These are phyloP conservation scores for Agriopis leucophaearia DNA, from an alignment of 2,888 invertebrate species.

Conservation along the genomic window DNA sequence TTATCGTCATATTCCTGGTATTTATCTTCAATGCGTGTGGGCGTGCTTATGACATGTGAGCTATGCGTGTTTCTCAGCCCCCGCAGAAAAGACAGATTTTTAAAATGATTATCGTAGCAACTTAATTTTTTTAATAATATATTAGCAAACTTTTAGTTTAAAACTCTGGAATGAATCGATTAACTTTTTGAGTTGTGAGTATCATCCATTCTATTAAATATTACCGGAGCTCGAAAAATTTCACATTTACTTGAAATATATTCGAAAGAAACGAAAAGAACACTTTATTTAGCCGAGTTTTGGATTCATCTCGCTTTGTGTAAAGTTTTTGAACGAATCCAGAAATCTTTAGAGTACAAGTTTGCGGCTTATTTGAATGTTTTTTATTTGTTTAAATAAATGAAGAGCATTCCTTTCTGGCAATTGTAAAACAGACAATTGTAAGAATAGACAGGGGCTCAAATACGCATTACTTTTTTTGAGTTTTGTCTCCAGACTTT, in stretches of 20 bases:
- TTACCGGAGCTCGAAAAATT: constrained; percentile 11
- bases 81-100: too few species aligned
- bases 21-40: too few species aligned
- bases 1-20: too few species aligned
- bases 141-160: background rate
- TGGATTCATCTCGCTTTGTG: constrained; percentile 25
- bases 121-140: background rate
- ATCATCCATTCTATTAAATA: constrained; percentile 17
- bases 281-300: constrained; percentile 16
- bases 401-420: background rate
- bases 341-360: constrained; percentile 20
- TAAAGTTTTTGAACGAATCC: constrained; percentile 6
- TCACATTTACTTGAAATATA: constrained; percentile 14
- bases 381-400: constrained; percentile 3
- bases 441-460: too few species aligned
- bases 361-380: constrained; percentile 13
- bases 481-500: too few species aligned
- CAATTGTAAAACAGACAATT: too few species aligned
- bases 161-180: constrained; percentile 6
- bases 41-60: too few species aligned
- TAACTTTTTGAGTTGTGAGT: constrained; percentile 15
- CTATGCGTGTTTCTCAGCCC: too few species aligned
- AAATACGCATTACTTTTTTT: too few species aligned
- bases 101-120: too few species aligned
- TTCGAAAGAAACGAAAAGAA: constrained; percentile 18